These are phyloP conservation scores for Sussaba pulchella DNA, from an alignment of 2,888 invertebrate genomes.

Conservation along the genomic window DNA sequence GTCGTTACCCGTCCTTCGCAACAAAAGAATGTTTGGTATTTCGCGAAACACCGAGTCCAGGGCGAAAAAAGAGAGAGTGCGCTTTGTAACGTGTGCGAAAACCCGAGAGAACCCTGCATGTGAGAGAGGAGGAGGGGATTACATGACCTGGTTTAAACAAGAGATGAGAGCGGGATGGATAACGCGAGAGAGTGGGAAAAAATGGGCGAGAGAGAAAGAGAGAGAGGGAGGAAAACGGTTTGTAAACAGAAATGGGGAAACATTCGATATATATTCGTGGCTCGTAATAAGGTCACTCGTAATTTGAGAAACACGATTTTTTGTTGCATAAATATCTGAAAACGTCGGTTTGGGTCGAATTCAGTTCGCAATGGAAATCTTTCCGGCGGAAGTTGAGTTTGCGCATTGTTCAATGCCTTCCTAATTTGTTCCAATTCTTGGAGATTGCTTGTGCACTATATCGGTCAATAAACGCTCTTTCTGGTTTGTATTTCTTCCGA, in stretches of 20 bases:
- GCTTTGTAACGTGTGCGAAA: background rate
- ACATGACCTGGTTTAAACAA: constrained; percentile 63
- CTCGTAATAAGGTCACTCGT: constrained; percentile 19
- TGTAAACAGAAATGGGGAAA: constrained; percentile 46
- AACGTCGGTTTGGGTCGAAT: background rate
- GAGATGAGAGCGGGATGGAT: constrained; percentile 29
- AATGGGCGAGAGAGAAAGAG: background rate
- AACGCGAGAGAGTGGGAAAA: background rate
- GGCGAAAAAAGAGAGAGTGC: constrained; percentile 31
- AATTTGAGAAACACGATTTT: constrained; percentile 9
- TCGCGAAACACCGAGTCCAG: constrained; percentile 24
- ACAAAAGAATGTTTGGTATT: constrained; percentile 62
- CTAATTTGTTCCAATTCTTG: no score
- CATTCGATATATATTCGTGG: constrained; percentile 34
- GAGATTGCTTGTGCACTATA: no score
- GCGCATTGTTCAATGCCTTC: background rate
- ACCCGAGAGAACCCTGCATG: constrained; percentile 37
- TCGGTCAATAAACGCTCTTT: no score
- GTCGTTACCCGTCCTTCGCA: constrained; percentile 46
- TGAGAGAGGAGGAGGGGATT: no score
- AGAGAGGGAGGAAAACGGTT: constrained; percentile 15
- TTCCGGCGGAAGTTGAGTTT: background rate
- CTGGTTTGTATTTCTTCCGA: no score
- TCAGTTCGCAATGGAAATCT: background rate
- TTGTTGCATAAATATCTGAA: constrained; percentile 19